phyloP scores from a whole-genome alignment of 2,113 vertebrate species.

The Tetrao urogallus region DNA sequence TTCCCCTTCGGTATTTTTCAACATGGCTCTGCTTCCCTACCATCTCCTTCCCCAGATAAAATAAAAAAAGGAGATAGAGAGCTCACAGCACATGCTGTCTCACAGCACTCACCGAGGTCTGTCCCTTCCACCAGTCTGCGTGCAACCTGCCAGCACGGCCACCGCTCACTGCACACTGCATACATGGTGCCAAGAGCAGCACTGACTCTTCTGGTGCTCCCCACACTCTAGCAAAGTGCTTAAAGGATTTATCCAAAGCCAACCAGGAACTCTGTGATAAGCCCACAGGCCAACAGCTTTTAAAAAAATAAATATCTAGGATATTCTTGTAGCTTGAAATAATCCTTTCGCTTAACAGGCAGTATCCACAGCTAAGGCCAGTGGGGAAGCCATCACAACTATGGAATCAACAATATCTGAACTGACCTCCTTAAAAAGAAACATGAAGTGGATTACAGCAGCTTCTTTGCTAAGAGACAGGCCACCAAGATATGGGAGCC shows the following conservation, averaged over 20 bases:
- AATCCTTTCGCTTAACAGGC: neutral
- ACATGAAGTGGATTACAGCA: neutral
- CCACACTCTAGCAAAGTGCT: neutral
- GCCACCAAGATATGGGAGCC: neutral
- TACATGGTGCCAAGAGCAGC: neutral
- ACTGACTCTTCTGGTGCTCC: neutral
- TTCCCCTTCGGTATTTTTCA: neutral
- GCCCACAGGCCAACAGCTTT: neutral
- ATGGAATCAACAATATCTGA: neutral
- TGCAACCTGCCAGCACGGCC: neutral
- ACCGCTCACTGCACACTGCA: neutral
- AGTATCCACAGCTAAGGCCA: neutral
- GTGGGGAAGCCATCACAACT: neutral
- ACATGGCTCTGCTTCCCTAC: neutral
- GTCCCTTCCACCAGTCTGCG: accelerated
- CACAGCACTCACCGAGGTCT: neutral
- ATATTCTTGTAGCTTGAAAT: neutral
- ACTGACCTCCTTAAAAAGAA: neutral
- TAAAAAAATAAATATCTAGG: neutral
- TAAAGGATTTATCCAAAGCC: neutral
- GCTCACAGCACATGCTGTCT: neutral
- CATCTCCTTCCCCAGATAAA: neutral
- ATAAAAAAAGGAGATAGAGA: neutral
- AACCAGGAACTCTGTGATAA: neutral
- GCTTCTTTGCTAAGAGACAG: neutral